phyloP scores from a whole-genome alignment of 2,113 vertebrate species.

The Steatornis caripensis region DNA sequence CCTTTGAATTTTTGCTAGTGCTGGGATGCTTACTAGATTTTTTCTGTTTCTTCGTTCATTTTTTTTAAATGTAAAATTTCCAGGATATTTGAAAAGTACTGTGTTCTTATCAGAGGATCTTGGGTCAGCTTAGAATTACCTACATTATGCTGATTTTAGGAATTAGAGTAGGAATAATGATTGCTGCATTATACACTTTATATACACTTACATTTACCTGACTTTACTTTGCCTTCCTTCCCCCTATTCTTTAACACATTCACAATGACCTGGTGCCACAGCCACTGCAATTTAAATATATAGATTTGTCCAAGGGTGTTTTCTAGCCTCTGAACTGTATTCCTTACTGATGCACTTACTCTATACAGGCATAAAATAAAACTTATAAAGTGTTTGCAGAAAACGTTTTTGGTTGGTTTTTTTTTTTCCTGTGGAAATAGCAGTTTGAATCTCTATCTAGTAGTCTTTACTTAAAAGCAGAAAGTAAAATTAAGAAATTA shows the following conservation, averaged over 20 bases:
- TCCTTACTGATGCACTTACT: background rate
- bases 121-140: background rate
- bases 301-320: background rate
- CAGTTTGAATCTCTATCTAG: background rate
- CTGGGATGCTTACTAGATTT: background rate
- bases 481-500: slow-evolving; percentile 46
- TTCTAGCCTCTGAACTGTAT: background rate
- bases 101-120: background rate
- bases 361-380: background rate
- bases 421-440: background rate
- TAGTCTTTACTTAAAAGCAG: slow-evolving; percentile 16
- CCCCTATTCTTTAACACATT: background rate
- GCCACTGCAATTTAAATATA: background rate
- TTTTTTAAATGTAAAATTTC: background rate
- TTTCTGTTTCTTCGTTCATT: background rate
- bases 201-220: background rate
- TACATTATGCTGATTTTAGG: background rate
- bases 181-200: background rate
- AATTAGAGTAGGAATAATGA: background rate
- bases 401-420: background rate
- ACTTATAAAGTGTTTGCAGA: background rate
- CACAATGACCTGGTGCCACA: background rate
- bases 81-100: background rate
- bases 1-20: background rate
- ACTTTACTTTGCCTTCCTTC: background rate